phyloP scores from a whole-genome alignment of 2,888 invertebrate species.

The Epinotia demarniana region DNA sequence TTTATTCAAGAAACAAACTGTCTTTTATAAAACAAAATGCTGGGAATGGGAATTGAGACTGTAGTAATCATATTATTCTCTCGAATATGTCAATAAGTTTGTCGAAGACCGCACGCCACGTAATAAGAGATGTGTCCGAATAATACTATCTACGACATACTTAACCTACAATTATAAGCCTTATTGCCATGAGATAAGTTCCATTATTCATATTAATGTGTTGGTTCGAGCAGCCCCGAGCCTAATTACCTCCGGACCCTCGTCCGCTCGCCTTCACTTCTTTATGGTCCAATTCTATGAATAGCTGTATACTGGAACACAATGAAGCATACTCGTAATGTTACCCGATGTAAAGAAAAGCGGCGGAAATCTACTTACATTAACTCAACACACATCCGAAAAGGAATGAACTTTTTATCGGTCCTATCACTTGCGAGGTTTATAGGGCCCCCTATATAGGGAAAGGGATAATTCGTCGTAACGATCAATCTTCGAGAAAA shows the following conservation, averaged over 20 bases:
- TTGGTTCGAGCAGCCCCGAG: not conserved
- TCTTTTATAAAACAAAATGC: no score
- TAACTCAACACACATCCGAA: not conserved
- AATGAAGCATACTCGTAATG: slow-evolving; percentile 9
- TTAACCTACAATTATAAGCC: not conserved
- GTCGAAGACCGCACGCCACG: not conserved
- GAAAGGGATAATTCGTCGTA: not conserved
- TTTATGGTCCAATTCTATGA: slow-evolving; percentile 21
- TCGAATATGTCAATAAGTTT: not conserved
- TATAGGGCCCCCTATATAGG: not conserved
- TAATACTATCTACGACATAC: not conserved
- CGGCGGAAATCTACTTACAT: slow-evolving; percentile 15
- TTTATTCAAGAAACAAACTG: no score
- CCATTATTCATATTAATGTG: not conserved
- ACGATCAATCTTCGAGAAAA: not conserved
- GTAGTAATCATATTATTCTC: not conserved
- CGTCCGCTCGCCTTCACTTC: slow-evolving; percentile 13
- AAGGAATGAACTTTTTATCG: not conserved
- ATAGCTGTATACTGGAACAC: slow-evolving; percentile 3
- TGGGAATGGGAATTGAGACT: no score
- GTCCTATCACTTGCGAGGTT: not conserved
- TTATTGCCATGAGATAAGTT: not conserved
- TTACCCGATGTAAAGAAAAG: slow-evolving; percentile 11
- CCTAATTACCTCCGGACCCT: slow-evolving; percentile 28
- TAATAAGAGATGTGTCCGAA: not conserved